Evolutionary conservation across 53 echinoderm and acorn worm genomes (phyloP).

Genomic region (Antedon mediterranea): DNA sequence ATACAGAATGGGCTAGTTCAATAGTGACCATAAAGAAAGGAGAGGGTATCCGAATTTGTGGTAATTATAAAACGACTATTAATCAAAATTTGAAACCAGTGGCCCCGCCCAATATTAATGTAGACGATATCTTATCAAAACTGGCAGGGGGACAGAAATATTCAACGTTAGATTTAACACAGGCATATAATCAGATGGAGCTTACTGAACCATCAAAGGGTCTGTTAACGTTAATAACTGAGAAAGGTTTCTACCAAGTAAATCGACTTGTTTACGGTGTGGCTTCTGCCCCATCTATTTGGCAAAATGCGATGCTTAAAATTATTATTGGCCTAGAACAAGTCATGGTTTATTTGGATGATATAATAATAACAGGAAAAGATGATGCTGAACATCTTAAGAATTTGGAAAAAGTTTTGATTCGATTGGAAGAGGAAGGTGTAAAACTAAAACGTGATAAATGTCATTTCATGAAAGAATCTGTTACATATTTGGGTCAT

Average conservation of each 20-base stretch:
- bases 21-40: constrained; percentile 28
- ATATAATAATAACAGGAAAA: constrained; percentile 25
- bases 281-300: constrained; percentile 39
- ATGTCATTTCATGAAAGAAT: constrained; percentile 20
- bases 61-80: constrained; percentile 36
- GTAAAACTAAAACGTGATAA: constrained; percentile 18
- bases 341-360: constrained; percentile 38
- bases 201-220: constrained; percentile 24
- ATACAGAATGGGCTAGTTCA: constrained; percentile 37
- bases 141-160: constrained; percentile 21
- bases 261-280: constrained; percentile 29
- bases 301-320: constrained; percentile 31
- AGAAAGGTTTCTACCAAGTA: constrained; percentile 34
- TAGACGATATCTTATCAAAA: constrained; percentile 42
- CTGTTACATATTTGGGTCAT: constrained; percentile 28
- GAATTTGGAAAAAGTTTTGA: constrained; percentile 13
- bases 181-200: constrained; percentile 47
- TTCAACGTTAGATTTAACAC: constrained; percentile 23
- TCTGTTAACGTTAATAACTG: constrained; percentile 9
- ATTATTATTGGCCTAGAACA: constrained; percentile 23
- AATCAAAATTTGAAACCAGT: constrained; percentile 32
- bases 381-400: constrained; percentile 13
- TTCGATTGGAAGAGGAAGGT: constrained; percentile 8
- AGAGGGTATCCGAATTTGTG: constrained; percentile 47
- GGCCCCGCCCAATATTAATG: constrained; percentile 39